A percentile compares a stretch with the other conserved stretches of the same genome.
Evolutionary conservation across 2,113 vertebrate species (phyloP).

Genomic region (Poeciliopsis turrubarensis): DNA sequence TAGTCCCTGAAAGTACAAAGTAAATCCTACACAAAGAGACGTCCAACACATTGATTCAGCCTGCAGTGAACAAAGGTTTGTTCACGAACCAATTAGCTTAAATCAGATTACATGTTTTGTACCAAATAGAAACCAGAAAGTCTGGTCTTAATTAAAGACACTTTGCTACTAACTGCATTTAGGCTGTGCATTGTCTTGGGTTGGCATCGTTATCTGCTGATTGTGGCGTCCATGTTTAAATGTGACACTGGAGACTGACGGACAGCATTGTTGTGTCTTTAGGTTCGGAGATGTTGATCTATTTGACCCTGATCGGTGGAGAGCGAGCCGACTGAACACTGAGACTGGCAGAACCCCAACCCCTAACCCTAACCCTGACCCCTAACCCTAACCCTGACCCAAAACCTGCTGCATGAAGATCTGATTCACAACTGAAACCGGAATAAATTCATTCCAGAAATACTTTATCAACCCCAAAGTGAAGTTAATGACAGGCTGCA

Average conservation of each 20-base stretch:
- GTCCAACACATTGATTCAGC: conserved; percentile 25
- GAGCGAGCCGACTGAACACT: too few species aligned
- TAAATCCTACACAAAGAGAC: background rate
- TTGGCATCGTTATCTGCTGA: conserved; percentile 35
- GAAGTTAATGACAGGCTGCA: too few species aligned
- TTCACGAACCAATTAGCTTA: conserved; percentile 23
- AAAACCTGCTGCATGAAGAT: too few species aligned
- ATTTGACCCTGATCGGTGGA: too few species aligned
- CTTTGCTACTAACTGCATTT: conserved; percentile 30
- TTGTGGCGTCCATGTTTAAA: background rate
- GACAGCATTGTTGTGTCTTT: background rate
- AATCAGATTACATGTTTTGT: conserved; percentile 57
- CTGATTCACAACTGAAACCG: too few species aligned
- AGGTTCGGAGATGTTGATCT: background rate
- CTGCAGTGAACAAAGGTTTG: conserved; percentile 39
- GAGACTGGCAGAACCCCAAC: too few species aligned
- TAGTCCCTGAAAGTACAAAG: background rate
- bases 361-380: too few species aligned
- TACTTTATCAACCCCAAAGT: too few species aligned
- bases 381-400: too few species aligned
- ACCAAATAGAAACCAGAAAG: conserved; percentile 28
- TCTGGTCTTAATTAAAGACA: conserved; percentile 57
- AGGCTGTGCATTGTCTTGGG: conserved; percentile 13
- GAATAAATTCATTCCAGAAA: too few species aligned
- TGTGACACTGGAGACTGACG: background rate